phyloP scores from a whole-genome alignment of 2,888 invertebrate genomes.

The Drosophila flavopinicola region DNA sequence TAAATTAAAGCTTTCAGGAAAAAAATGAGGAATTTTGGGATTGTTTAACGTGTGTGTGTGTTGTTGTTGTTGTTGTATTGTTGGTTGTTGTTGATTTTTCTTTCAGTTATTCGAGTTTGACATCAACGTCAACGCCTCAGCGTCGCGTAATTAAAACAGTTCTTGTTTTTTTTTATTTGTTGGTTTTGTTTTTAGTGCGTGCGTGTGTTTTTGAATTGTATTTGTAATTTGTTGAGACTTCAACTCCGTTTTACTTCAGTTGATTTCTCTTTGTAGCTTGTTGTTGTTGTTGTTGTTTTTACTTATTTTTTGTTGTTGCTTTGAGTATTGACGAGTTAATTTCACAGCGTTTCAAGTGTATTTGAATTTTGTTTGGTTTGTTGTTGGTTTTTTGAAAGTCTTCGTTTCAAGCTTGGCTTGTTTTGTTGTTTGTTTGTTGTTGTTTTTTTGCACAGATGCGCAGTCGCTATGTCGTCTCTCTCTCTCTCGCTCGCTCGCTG shows the following conservation, averaged over 20 bases:
- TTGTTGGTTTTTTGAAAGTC: constrained; percentile 68
- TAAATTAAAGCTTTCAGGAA: constrained; percentile 77
- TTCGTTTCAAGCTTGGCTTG: constrained; percentile 79
- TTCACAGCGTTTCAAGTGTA: constrained; percentile 72
- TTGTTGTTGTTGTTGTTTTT: constrained; percentile 30
- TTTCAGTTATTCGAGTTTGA: constrained; percentile 59
- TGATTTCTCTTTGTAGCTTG: constrained; percentile 52
- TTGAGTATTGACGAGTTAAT: constrained; percentile 81
- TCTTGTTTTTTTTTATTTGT: constrained; percentile 23
- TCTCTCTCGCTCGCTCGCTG: constrained; percentile 36
- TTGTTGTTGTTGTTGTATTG: constrained; percentile 41
- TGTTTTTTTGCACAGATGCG: constrained; percentile 59
- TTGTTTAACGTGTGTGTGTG: constrained; percentile 59
- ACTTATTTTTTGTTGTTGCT: constrained; percentile 64
- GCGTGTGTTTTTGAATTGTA: constrained; percentile 53
- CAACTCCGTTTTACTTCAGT: constrained; percentile 67
- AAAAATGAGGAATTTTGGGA: constrained; percentile 77
- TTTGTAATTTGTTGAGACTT: constrained; percentile 40
- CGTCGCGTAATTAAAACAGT: constrained; percentile 44
- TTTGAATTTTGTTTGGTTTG: constrained; percentile 75
- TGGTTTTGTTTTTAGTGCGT: constrained; percentile 47
- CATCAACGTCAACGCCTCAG: constrained; percentile 60
- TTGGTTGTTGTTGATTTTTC: constrained; percentile 22
- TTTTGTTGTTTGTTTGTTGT: constrained; percentile 50
- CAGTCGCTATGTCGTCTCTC: constrained; percentile 64